Percentiles rank a stretch among this genome's conserved stretches.
phyloP scores from a whole-genome alignment of 2,113 vertebrate species.

The Glareola pratincola region DNA sequence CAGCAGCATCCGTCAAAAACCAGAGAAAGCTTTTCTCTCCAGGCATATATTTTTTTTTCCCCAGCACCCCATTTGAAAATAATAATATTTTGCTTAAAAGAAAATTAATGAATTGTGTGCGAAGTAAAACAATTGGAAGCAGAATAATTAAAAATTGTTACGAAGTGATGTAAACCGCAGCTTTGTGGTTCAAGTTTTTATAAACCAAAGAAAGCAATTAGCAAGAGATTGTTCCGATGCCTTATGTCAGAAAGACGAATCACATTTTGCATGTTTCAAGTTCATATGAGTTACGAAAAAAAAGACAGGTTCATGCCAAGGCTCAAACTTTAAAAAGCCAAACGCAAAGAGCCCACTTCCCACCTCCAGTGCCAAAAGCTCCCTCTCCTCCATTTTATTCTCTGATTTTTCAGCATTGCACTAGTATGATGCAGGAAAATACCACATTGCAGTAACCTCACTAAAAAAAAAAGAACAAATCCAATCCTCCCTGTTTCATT shows the following conservation, averaged over 20 bases:
- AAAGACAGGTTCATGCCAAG: background rate
- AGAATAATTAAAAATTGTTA: conserved; percentile 17
- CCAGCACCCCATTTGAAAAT: background rate
- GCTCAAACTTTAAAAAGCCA: background rate
- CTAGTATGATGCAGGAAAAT: background rate
- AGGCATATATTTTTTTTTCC: background rate
- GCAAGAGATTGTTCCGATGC: background rate
- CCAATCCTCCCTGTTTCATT: background rate
- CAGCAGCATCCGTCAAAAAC: background rate
- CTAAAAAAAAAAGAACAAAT: background rate
- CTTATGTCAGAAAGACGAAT: background rate
- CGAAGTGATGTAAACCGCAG: background rate
- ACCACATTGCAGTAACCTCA: background rate
- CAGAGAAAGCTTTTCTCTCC: background rate
- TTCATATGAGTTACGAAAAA: background rate
- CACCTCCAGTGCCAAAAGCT: background rate
- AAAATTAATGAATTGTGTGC: conserved; percentile 9
- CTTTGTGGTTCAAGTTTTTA: conserved; percentile 15
- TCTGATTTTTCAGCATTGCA: background rate
- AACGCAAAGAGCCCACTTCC: background rate
- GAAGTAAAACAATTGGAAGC: conserved; percentile 5
- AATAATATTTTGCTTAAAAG: background rate
- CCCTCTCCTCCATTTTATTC: background rate
- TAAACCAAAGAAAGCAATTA: conserved; percentile 47
- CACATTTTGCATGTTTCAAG: background rate